Conservation (phyloP, 1,140 invertebrate species). For the Zeugodacus cucurbitae region DNA sequence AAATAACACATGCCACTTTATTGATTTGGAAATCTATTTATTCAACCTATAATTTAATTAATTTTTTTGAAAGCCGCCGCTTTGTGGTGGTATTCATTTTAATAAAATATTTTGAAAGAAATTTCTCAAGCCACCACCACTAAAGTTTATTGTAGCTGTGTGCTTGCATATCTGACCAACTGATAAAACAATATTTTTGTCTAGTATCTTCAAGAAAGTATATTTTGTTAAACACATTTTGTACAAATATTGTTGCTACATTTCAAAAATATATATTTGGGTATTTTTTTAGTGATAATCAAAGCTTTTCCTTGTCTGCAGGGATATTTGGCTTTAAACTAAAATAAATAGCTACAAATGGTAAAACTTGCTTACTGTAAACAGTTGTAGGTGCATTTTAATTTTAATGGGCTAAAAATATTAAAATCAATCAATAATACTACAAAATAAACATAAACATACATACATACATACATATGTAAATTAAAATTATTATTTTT, state of each 20-base stretch:
- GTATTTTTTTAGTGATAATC: neutral
- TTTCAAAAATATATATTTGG: too few relatives aligned
- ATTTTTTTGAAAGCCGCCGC: too few relatives aligned
- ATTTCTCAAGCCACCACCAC: too few relatives aligned
- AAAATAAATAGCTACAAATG: neutral
- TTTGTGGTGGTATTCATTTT: too few relatives aligned
- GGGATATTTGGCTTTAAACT: neutral
- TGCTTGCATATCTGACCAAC: too few relatives aligned
- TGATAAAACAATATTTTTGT: too few relatives aligned
- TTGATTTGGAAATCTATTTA: too few relatives aligned
- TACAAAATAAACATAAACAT: neutral
- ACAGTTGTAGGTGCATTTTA: neutral
- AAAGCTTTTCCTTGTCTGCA: neutral
- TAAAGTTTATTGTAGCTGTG: too few relatives aligned
- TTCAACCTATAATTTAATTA: too few relatives aligned
- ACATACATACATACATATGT: neutral
- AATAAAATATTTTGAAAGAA: too few relatives aligned
- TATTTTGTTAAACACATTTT: neutral
- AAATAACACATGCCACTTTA: too few relatives aligned
- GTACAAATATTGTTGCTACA: neutral
- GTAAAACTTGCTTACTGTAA: neutral
- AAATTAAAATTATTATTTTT: neutral
- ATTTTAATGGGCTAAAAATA: neutral
- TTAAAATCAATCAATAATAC: neutral
- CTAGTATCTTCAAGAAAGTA: neutral